These are phyloP conservation scores for Podiceps cristatus DNA, from an alignment of 2,113 vertebrate species.

Conservation along the genomic window DNA sequence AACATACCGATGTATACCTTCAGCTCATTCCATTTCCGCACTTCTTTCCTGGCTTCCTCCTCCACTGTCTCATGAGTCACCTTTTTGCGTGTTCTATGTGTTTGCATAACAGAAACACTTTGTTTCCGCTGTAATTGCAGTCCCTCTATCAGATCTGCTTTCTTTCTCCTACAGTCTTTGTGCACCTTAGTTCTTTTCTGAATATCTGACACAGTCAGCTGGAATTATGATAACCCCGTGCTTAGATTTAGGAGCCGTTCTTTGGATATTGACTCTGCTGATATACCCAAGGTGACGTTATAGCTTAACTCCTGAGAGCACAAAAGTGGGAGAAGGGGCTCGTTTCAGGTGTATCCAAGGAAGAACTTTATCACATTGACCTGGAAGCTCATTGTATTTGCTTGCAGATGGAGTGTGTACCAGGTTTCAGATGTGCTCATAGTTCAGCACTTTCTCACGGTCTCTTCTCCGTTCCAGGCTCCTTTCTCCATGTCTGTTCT, in stretches of 20 bases:
- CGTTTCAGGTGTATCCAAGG: not conserved
- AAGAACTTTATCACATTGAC: not conserved
- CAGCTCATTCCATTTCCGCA: not conserved
- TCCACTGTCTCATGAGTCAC: slow-evolving; percentile 23
- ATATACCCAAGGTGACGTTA: not conserved
- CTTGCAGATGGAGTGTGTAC: not conserved
- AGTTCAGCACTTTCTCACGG: not conserved
- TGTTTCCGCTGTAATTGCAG: not conserved
- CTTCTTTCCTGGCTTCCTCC: not conserved
- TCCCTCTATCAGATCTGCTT: not conserved
- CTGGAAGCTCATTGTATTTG: not conserved
- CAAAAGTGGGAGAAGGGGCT: not conserved
- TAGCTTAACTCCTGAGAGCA: not conserved
- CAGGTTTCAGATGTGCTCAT: not conserved
- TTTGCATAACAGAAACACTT: slow-evolving; percentile 17
- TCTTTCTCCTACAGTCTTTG: not conserved
- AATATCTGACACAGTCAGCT: not conserved
- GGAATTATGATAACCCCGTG: not conserved
- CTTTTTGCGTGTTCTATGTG: not conserved
- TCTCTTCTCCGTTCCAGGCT: not conserved
- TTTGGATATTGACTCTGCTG: not conserved
- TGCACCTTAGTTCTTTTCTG: not conserved
- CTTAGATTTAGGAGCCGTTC: not conserved
- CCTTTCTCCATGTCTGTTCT: not conserved
- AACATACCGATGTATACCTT: not conserved